Conservation (phyloP, 2,888 invertebrate genomes). For the Cheilosia vernalis region DNA sequence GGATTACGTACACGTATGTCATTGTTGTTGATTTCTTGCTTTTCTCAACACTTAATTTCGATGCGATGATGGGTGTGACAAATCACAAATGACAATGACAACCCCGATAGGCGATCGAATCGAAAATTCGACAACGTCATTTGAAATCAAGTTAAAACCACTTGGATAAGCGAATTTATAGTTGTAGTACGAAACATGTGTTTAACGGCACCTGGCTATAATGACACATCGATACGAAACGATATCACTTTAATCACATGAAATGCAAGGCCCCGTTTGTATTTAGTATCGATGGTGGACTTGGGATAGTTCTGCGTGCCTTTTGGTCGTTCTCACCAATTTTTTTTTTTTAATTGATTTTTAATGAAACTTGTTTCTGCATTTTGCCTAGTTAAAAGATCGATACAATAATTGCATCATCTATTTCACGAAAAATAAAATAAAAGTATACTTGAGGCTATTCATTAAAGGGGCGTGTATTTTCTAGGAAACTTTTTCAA, state of each 20-base stretch:
- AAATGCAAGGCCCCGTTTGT: slow-evolving; percentile 2
- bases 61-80: neutral
- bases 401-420: slow-evolving; percentile 1
- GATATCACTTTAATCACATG: slow-evolving; percentile 32
- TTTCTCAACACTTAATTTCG: neutral
- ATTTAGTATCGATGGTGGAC: neutral
- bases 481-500: neutral
- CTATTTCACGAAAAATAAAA: neutral
- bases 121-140: slow-evolving; percentile 8
- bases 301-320: slow-evolving; percentile 24
- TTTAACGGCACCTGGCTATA: neutral
- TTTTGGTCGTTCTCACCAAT: neutral
- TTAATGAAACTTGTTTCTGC: slow-evolving; percentile 14
- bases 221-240: slow-evolving; percentile 5
- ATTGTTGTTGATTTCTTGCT: neutral
- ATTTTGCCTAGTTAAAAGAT: neutral
- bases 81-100: neutral
- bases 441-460: no score
- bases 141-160: slow-evolving; percentile 2
- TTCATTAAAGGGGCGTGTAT: no score
- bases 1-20: slow-evolving; percentile 30
- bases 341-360: slow-evolving; percentile 28
- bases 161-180: slow-evolving; percentile 1
- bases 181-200: neutral
- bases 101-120: neutral